phyloP scores from a whole-genome alignment of 2,797 vertebrate genomes.

The Diplodus sargus region DNA sequence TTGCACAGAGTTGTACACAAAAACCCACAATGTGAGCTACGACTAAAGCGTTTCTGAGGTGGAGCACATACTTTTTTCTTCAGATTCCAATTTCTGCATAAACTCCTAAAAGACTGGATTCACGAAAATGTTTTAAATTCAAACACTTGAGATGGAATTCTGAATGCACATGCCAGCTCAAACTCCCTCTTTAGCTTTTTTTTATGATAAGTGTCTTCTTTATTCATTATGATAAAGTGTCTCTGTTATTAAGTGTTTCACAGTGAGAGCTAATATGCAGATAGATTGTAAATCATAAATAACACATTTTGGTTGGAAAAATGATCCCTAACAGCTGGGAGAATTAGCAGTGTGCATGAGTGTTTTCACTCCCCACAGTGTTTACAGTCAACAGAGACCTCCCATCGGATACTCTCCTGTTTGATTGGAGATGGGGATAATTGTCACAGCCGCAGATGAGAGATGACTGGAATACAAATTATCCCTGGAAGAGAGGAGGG shows the following conservation, averaged over 20 bases:
- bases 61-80: neutral
- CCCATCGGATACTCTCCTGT: conserved; percentile 54
- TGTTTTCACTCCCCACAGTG: conserved; percentile 63
- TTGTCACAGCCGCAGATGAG: conserved; percentile 63
- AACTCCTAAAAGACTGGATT: neutral
- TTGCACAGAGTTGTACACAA: conserved; percentile 5
- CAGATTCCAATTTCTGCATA: neutral
- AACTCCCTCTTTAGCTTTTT: neutral
- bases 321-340: conserved; percentile 49
- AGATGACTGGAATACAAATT: conserved; percentile 62
- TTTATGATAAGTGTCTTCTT: no score
- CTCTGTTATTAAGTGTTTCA: conserved; percentile 26
- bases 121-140: neutral
- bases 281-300: conserved; percentile 23
- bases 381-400: conserved; percentile 78
- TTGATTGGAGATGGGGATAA: conserved; percentile 75
- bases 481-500: conserved; percentile 37
- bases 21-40: neutral
- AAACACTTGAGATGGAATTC: no score
- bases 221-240: neutral
- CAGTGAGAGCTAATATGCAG: conserved; percentile 3
- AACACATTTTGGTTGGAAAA: conserved; percentile 22
- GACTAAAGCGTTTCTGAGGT: neutral
- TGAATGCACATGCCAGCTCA: neutral
- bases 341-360: conserved; percentile 44